These are phyloP conservation scores for Trichosurus vulpecula DNA, from an alignment of 2,797 vertebrate genomes.

Conservation along the genomic window DNA sequence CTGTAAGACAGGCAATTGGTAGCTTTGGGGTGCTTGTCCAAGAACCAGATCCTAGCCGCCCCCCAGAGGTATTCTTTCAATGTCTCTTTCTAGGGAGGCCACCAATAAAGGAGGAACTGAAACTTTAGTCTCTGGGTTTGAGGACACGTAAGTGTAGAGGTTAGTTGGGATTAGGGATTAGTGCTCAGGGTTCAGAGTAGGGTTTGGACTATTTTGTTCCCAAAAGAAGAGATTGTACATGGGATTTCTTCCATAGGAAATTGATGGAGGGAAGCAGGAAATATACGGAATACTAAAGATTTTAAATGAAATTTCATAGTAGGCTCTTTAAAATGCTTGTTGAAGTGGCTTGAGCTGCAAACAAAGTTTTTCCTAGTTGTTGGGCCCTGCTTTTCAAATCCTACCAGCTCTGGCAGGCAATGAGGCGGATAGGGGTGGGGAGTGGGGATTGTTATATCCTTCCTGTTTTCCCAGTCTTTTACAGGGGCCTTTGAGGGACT, in stretches of 20 bases:
- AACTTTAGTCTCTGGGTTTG: not conserved
- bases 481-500: not conserved
- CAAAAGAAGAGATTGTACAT: not conserved
- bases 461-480: not conserved
- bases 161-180: not conserved
- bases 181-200: not conserved
- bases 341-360: not conserved
- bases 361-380: not conserved
- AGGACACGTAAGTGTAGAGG: not conserved
- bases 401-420: not conserved
- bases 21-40: not conserved
- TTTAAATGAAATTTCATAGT: not conserved
- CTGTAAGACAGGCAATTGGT: not conserved
- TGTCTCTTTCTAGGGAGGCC: not conserved
- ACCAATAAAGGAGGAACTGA: not conserved
- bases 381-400: not conserved
- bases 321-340: not conserved
- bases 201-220: not conserved
- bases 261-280: not conserved
- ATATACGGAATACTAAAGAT: not conserved
- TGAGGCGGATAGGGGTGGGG: not conserved
- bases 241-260: not conserved
- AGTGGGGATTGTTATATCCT: not conserved
- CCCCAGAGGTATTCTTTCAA: not conserved
- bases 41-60: not conserved